Evolutionary conservation across 2,888 invertebrate genomes (phyloP), one percentile per base, ranked within the genome.

Genomic region (Thymelicus acteon): DNA sequence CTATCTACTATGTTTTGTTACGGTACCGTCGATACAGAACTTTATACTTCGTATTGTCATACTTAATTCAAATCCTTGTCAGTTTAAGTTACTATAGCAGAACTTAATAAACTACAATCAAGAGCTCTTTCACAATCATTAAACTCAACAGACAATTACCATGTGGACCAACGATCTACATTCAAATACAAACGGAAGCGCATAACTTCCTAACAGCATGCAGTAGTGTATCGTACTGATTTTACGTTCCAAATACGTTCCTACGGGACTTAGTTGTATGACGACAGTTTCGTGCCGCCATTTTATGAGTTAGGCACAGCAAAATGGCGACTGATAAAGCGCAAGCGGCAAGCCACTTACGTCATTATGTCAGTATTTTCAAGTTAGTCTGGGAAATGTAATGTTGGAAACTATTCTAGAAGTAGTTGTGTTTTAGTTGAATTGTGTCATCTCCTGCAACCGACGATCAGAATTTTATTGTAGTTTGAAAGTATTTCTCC

Each of bases 301-400:
- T 70, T 70, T 63, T 40, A 58, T 64, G 64, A 60, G 58, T 64
- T 70, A 58, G 63, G 39, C 64, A 60, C 64, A 64, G 60, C 60
- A 70, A 70, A 70, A 70, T 70, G 70, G 64, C 64, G 39, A 40
- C 40, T 40, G 63, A 64, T 64, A 64, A 64, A 52, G n/a, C 31
- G 19, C 54, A 44, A 19, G 64, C 63, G n/a, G 19, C 54, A 44
- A 19, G 64, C 63, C 58, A 15, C 63, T 64, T 64, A 70, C 49
- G 64, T 63, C 69, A 70, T 70, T 64, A 64, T 19, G 60, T 64
- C 63, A 63, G 44, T 19, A 24, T 57, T 24, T 44, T 61, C 15
- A 13, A 54, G 54, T 58, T 68, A 57, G 58, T 39, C 7, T 31
- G 15, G 24, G 13, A 67, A 62, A 54, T 68, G 19, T 31, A 54